Evolutionary conservation across 2,888 invertebrate genomes (phyloP), one percentile per base, ranked within the genome.

Genomic region (Mermis nigrescens): DNA sequence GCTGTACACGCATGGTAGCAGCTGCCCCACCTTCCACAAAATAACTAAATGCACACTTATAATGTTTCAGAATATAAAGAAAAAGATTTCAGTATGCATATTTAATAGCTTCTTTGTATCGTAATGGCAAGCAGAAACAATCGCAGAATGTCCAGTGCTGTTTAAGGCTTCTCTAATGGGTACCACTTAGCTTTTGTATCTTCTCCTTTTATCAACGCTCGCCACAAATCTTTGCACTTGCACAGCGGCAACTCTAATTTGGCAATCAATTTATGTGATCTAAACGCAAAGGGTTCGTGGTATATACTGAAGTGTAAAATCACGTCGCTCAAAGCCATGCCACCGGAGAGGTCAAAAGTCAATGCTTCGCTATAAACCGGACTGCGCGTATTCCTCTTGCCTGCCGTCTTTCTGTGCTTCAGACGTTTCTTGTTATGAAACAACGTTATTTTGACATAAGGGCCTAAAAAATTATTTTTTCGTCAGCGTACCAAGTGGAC

Each of bases 181-280:
- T 48, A 67, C 70, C 70, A 70, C 31, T 69, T 63, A 4, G 70
- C 69, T 60, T 68, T 70, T 3, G 68, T 65, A 57, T 68, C 69
- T 62, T 70, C 70, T 38, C 69, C 70, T 4, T 66, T 66, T 38
- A 71, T 70, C 31, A 71, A 68, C 27, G 67, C 67, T 57, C 70
- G 59, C 70, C 70, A 70, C 26, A 70, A 59, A 55, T 70, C 70
- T 58, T 68, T 67, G 61, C 70, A 71, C 57, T 66, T 68, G 63
- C 68, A 67, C 27, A 70, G 59, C 0, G 70, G 71, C 29, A 71
- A 59, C 56, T 68, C 66, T 63, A 70, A 64, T 45, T 65, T 59
- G 4, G 67, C 69, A 15, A 70, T 55, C 24, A 67, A 64, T 46
- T 66, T 63, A 29, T 62, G 62, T 3, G 68, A 69, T 27, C 69